phyloP scores from a whole-genome alignment of 1,140 invertebrate genomes.

The Aphelinus atriplicis region DNA sequence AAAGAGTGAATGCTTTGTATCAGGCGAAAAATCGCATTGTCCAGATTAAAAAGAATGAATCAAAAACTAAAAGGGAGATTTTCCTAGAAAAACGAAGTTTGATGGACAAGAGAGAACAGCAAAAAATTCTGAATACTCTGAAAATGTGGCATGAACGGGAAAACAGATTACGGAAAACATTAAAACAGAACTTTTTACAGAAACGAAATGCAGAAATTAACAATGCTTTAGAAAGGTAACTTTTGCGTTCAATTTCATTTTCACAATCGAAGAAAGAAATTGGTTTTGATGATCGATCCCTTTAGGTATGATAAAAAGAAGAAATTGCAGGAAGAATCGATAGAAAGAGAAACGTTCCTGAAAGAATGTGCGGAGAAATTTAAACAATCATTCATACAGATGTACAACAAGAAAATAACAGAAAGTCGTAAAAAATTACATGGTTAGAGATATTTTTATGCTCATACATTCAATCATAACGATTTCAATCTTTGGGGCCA shows the following conservation, averaged over 20 bases:
- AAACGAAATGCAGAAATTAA: slow-evolving; percentile 36
- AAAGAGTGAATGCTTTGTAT: slow-evolving; percentile 28
- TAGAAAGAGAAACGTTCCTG: slow-evolving; percentile 45
- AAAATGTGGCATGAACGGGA: slow-evolving; percentile 43
- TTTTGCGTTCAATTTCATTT: slow-evolving; percentile 16
- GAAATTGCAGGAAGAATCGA: slow-evolving; percentile 46
- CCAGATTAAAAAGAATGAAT: slow-evolving; percentile 26
- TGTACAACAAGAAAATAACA: slow-evolving; percentile 46
- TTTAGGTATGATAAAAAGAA: slow-evolving; percentile 47
- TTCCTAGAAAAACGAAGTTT: slow-evolving; percentile 37
- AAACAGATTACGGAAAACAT: slow-evolving; percentile 29
- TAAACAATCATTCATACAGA: slow-evolving; percentile 45
- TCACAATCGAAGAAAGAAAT: not conserved
- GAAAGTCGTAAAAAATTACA: slow-evolving; percentile 43
- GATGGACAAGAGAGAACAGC: slow-evolving; percentile 26
- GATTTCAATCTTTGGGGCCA: too few species aligned
- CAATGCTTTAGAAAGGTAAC: slow-evolving; percentile 21
- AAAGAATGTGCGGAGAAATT: slow-evolving; percentile 38
- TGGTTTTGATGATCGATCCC: too few species aligned
- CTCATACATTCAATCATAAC: too few species aligned
- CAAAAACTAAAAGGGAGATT: slow-evolving; percentile 5
- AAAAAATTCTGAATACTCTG: slow-evolving; percentile 40
- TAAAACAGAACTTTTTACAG: slow-evolving; percentile 5
- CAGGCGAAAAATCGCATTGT: slow-evolving; percentile 23
- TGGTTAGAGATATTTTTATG: slow-evolving; percentile 25